phyloP scores from a whole-genome alignment of 1,140 invertebrate species.

The Plectrocnemia conspersa region DNA sequence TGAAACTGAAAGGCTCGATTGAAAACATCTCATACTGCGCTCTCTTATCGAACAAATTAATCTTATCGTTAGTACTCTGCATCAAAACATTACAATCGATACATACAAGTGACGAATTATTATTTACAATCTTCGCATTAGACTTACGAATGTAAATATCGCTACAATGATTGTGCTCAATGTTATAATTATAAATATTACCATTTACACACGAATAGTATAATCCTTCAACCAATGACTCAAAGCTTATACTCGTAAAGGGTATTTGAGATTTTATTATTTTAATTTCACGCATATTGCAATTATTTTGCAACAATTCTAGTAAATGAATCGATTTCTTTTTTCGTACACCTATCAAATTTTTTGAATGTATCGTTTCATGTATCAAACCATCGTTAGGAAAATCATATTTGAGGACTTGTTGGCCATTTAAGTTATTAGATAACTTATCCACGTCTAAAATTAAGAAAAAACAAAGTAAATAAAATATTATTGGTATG shows the following conservation, averaged over 20 bases:
- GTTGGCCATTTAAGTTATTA: neutral
- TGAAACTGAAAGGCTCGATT: neutral
- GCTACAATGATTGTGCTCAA: constrained; percentile 9
- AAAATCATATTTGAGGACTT: constrained; percentile 16
- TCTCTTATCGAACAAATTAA: constrained; percentile 22
- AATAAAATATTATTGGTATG: constrained; percentile 1
- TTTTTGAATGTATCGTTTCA: constrained; percentile 19
- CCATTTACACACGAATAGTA: constrained; percentile 16
- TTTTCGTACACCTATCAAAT: constrained; percentile 25
- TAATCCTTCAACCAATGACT: constrained; percentile 6
- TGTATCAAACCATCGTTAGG: constrained; percentile 21
- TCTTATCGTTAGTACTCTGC: constrained; percentile 5
- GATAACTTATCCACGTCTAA: constrained; percentile 15
- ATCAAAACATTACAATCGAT: constrained; percentile 18
- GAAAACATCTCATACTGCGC: neutral
- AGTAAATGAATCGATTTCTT: constrained; percentile 24
- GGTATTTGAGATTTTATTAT: constrained; percentile 22
- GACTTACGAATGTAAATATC: neutral
- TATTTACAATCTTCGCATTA: constrained; percentile 8
- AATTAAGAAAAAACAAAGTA: constrained; percentile 14
- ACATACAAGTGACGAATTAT: constrained; percentile 22
- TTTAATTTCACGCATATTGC: constrained; percentile 6
- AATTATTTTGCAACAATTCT: neutral
- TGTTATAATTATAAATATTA: constrained; percentile 12
- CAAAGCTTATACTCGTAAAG: constrained; percentile 22